Evolutionary conservation across 2,797 vertebrate genomes (phyloP).

Genomic region (Rhynchonycteris naso): DNA sequence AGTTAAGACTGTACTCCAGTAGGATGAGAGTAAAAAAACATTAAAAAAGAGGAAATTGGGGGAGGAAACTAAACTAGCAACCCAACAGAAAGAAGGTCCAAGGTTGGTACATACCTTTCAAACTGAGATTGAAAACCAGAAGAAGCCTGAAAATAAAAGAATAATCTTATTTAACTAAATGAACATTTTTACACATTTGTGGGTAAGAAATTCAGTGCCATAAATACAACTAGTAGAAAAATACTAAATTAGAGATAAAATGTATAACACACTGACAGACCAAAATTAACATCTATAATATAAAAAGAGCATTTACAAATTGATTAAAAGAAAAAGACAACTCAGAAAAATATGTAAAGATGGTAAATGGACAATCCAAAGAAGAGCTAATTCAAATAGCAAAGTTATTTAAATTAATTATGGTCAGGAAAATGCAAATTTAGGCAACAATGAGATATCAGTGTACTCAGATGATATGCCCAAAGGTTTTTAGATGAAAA

Average conservation of each 20-base stretch:
- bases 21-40: background rate
- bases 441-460: background rate
- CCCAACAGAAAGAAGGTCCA: background rate
- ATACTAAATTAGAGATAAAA: constrained; percentile 37
- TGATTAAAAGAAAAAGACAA: background rate
- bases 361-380: background rate
- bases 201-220: background rate
- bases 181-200: background rate
- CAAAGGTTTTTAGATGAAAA: constrained; percentile 26
- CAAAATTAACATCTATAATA: background rate
- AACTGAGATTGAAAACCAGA: background rate
- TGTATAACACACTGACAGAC: background rate
- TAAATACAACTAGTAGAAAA: constrained; percentile 29
- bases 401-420: constrained; percentile 43
- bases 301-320: constrained; percentile 2
- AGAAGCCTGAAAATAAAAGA: constrained; percentile 24
- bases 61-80: background rate
- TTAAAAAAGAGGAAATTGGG: background rate
- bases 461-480: background rate
- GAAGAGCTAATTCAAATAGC: background rate
- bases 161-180: background rate
- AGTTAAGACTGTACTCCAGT: background rate
- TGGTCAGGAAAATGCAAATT: background rate
- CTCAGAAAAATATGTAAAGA: constrained; percentile 20
- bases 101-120: background rate